Evolutionary conservation across 2,888 invertebrate genomes (phyloP).

Genomic region (Cyaniris semiargus): DNA sequence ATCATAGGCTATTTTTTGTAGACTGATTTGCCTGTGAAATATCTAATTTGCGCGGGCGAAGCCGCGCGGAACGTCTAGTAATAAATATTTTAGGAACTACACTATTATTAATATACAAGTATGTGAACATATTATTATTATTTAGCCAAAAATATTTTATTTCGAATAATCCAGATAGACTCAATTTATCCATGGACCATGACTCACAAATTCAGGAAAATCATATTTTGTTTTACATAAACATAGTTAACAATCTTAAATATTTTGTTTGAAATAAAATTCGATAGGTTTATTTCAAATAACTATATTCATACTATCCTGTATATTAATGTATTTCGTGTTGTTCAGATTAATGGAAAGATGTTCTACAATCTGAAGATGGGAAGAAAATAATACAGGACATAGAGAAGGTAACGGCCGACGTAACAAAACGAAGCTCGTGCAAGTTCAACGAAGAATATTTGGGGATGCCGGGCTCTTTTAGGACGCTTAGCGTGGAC

Average conservation of each 20-base stretch:
- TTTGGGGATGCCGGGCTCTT: slow-evolving; percentile 44
- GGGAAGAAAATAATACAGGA: slow-evolving; percentile 36
- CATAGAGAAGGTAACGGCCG: slow-evolving; percentile 40
- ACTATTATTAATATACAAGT: too few relatives aligned
- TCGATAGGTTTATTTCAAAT: not conserved
- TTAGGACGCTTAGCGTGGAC: slow-evolving; percentile 43
- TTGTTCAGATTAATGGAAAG: slow-evolving; percentile 36
- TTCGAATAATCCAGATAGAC: not conserved
- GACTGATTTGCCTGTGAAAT: too few relatives aligned
- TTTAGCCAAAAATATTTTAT: too few relatives aligned
- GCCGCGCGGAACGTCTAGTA: too few relatives aligned
- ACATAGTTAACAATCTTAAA: too few relatives aligned
- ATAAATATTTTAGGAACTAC: too few relatives aligned
- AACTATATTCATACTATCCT: not conserved
- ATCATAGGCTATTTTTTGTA: too few relatives aligned
- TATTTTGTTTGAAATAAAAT: too few relatives aligned
- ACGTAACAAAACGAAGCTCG: slow-evolving; percentile 48
- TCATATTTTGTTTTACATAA: not conserved
- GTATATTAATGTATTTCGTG: not conserved
- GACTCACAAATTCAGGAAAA: not conserved
- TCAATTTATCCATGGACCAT: not conserved
- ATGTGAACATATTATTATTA: too few relatives aligned
- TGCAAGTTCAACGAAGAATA: slow-evolving; percentile 42
- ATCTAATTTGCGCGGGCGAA: too few relatives aligned
- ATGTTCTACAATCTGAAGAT: slow-evolving; percentile 41